phyloP scores from a whole-genome alignment of 1,140 invertebrate species.

The Notospermus geniculatus region DNA sequence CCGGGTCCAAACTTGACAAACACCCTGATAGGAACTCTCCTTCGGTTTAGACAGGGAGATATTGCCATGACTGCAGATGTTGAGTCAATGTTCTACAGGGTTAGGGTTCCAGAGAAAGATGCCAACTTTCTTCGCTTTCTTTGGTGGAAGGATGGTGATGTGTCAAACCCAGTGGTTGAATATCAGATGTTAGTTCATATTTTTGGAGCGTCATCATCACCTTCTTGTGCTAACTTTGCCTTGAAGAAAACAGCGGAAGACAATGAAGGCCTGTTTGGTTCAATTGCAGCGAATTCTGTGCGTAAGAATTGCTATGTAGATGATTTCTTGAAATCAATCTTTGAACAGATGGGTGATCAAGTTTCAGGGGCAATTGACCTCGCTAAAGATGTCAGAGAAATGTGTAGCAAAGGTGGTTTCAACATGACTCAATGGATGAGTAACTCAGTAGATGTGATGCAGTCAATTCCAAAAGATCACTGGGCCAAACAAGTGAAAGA shows the following conservation, averaged over 20 bases:
- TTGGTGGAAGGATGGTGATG: constrained; percentile 20
- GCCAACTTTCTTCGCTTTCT: constrained; percentile 19
- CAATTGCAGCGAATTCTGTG: constrained; percentile 10
- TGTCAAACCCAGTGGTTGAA: constrained; percentile 12
- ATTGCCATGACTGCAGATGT: too few relatives aligned
- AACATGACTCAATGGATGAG: constrained; percentile 16
- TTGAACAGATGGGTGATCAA: constrained; percentile 3
- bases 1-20: constrained; percentile 50
- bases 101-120: constrained; percentile 16
- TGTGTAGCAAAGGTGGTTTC: constrained; percentile 13
- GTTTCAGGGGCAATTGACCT: constrained; percentile 13
- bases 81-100: too few relatives aligned
- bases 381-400: not conserved
- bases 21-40: too few relatives aligned
- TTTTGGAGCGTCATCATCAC: constrained; percentile 26
- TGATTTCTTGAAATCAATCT: constrained; percentile 18
- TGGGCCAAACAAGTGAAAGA: constrained; percentile 1
- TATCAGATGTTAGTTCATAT: constrained; percentile 27
- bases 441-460: constrained; percentile 12
- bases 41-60: too few relatives aligned
- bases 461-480: constrained; percentile 14
- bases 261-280: not conserved
- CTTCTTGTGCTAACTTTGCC: constrained; percentile 21
- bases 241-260: constrained; percentile 20
- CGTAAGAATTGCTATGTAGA: constrained; percentile 25